These are phyloP conservation scores for Podiceps cristatus DNA, from an alignment of 2,113 vertebrate species.

Conservation along the genomic window DNA sequence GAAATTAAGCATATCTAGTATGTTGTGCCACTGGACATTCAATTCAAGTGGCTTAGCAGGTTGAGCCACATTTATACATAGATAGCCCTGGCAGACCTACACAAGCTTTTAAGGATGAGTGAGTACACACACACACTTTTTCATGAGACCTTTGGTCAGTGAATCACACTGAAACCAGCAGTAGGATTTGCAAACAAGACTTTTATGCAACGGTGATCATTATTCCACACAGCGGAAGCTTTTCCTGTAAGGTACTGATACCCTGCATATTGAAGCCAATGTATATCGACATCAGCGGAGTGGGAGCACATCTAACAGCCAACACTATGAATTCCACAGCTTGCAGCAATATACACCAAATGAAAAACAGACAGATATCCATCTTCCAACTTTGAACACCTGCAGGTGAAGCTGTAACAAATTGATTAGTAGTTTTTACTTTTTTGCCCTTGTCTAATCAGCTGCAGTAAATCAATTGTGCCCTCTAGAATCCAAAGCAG, in stretches of 20 bases:
- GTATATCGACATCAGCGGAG: accelerated
- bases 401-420: constrained; percentile 10
- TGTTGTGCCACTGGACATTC: not conserved
- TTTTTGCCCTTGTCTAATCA: not conserved
- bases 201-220: not conserved
- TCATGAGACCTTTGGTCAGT: not conserved
- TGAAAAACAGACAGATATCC: constrained; percentile 1
- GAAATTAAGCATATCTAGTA: not conserved
- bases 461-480: constrained; percentile 17
- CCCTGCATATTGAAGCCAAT: not conserved
- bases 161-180: not conserved
- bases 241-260: not conserved
- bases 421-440: not conserved
- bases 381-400: constrained; percentile 26
- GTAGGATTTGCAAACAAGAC: not conserved
- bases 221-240: not conserved
- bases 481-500: constrained; percentile 43
- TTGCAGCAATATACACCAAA: not conserved
- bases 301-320: not conserved
- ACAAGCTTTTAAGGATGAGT: not conserved
- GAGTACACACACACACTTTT: not conserved
- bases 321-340: not conserved
- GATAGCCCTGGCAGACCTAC: not conserved
- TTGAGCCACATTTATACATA: not conserved
- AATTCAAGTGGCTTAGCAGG: not conserved